phyloP scores from a whole-genome alignment of 2,888 invertebrate species.

The Andrena dorsata region DNA sequence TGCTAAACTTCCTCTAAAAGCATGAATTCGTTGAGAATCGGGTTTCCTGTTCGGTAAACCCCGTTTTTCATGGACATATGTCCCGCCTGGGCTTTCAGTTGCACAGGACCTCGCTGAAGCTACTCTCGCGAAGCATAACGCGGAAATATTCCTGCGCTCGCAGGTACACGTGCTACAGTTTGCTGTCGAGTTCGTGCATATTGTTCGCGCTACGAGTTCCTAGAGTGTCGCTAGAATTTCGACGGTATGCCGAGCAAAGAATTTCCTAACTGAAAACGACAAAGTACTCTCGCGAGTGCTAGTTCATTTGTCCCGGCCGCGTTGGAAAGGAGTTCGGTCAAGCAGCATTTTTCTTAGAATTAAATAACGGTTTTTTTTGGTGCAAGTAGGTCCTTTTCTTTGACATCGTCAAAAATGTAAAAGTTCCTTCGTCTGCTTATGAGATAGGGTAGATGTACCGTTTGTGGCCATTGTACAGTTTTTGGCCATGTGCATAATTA shows the following conservation, averaged over 20 bases:
- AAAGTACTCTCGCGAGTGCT: constrained; percentile 6
- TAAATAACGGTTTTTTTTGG: background rate
- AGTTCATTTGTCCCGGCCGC: background rate
- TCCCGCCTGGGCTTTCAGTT: constrained; percentile 14
- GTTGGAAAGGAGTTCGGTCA: background rate
- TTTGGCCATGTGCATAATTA: too few species aligned
- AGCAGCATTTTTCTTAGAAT: background rate
- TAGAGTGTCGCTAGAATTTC: constrained; percentile 34
- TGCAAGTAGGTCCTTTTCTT: background rate
- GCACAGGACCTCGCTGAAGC: constrained; percentile 18
- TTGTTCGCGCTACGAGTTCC: constrained; percentile 35
- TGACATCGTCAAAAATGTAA: background rate
- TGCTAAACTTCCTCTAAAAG: constrained; percentile 4
- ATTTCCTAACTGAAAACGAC: constrained; percentile 18
- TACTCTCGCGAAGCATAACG: constrained; percentile 20
- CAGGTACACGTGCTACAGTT: constrained; percentile 17
- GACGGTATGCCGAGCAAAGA: constrained; percentile 12
- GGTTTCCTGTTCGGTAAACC: background rate
- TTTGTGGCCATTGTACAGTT: too few species aligned
- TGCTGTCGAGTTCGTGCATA: constrained; percentile 26
- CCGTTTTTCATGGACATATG: constrained; percentile 19
- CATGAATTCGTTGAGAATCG: background rate
- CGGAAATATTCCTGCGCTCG: constrained; percentile 1
- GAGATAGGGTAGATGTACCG: too few species aligned
- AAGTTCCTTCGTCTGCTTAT: too few species aligned